Base-by-base conservation (phyloP, 2,888 invertebrate species). In the Saturnia pavonia region DNA sequence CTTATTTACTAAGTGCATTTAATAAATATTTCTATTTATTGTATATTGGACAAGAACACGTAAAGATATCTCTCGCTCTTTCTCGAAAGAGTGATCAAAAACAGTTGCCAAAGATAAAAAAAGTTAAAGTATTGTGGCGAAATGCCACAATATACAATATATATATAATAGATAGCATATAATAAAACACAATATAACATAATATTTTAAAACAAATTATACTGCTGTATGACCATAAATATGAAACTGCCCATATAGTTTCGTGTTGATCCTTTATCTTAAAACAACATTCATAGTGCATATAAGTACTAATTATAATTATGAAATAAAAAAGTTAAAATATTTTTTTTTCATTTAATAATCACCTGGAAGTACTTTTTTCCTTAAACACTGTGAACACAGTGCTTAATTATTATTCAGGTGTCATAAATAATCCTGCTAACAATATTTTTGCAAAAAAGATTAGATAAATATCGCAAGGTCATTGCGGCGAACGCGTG, bases 391-490 rank as follows among this genome's bases (percentile, higher is more conserved):
- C 0, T 27, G 27, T 14, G 27, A 65, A 65, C 40, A 40, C n/a
- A 40, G 34, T 34, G 6, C 34, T 16, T 65, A 65, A 65, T 65
- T 65, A 65, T 65, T 40, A 40, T 65, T 40, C 54, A 70, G 54
- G 48, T 67, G 65, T 67, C 40, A 82, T 81, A 72, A 79, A 83
- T 84, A 86, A 85, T 84, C 80, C 79, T 76, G 78, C 78, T 78
- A 82, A 27, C 57, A 51, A 85, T 80, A 84, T 91, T 88, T 90
- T 92, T 82, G 92, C 93, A 85, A 88, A 88, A 83, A 83, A 88
- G 92, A 94, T 93, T 92, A 94, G 93, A 94, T 92, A 93, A 92
- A 90, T 85, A 91, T 88, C 86, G 82, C 93, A 94, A 93, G 93
- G 93, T 92, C 91, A 89, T 82, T 82, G 82, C 88, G 80, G 76